Evolutionary conservation across 2,797 vertebrate genomes (phyloP), one percentile per base, ranked within the genome.

Genomic region (Silurus aristotelis): DNA sequence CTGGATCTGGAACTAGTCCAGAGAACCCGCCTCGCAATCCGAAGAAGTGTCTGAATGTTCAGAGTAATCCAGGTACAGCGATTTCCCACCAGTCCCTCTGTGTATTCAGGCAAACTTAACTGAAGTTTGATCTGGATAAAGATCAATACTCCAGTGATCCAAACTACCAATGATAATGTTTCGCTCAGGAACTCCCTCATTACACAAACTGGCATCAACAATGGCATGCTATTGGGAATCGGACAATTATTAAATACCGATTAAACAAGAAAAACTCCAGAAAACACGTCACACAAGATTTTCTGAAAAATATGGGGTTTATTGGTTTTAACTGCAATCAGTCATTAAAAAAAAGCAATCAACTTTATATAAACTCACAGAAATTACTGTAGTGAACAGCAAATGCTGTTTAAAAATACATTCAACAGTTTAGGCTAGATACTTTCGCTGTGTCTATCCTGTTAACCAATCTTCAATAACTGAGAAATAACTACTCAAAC

Each of bases 261-360:
- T 38, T 38, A 38, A 38, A 38, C 38, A 38, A 38, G 38, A 38
- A 72, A 80, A 19, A 12, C 61, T 46, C 43, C 12, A 68, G 81
- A 43, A 38, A 31, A 85, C 12, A 67, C 68, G 10, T 75, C 76
- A 86, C 60, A 66, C 84, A 7, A 12, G 4, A 22, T 72, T 84
- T 93, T 94, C 93, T 95, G 93, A 90, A 95, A 96, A 95, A 95
- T 94, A 95, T 87, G 90, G 96, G 96, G 95, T 98, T 90, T 99
- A 99, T 99, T 99, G 97, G 97, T 97, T 98, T 96, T 96, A 98
- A 98, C 97, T 98, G 97, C 96, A 98, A 98, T 98, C 97, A 98
- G 97, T 97, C 95, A 95, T 98, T 98, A 98, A 64, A 63, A 80
- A 31, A 31, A 68, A 95, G 92, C 94, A 94, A 94, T 92, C 84